Base-by-base conservation (phyloP, 2,797 vertebrate genomes). In the Monodelphis domestica region DNA sequence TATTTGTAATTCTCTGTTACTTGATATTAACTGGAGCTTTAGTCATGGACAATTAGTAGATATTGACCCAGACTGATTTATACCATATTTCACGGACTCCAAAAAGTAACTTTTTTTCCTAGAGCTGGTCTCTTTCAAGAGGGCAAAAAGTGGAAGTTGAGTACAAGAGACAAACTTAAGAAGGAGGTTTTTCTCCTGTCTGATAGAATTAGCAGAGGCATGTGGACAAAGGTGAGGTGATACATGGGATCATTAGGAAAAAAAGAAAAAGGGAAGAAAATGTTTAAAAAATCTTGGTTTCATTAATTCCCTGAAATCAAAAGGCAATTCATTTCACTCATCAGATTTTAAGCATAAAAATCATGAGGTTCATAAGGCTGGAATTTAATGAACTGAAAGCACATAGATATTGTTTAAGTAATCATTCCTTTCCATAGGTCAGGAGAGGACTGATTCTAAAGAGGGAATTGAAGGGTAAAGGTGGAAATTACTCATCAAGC, bases 11-110 rank as follows among this genome's bases (percentile, higher is more conserved):
- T 95, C 96, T 95, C 57, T 29, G 97, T 97, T 97, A 94, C 93
- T 96, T 93, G 93, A 91, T 88, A 90, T 97, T 97, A 94, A 9
- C 26, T 90, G 89, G 87, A 70, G 93, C 88, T 97, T 97, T 97
- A 94, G 97, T 97, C 97, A 95, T 93, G 93, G 97, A 88, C 94
- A 97, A 95, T 98, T 97, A 97, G 96, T 93, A 95, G 96, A 93
- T 94, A 45, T 92, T 97, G 96, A 97, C 93, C 96, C 92, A 91
- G 89, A 15, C 0, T 53, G 96, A 96, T 97, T 97, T 97, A 95
- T 54, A 50, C 15, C 87, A 29, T 57, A 91, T 97, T 97, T 95
- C 4, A 11, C 14, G 5, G 94, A 11, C 91, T 95, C 88, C 90
- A 94, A 96, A 91, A n/a, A 33, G n/a, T n/a, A 78, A 45, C n/a